These are phyloP conservation scores for Deladenus siricidicola DNA, from an alignment of 2,888 invertebrate genomes.

Conservation along the genomic window DNA sequence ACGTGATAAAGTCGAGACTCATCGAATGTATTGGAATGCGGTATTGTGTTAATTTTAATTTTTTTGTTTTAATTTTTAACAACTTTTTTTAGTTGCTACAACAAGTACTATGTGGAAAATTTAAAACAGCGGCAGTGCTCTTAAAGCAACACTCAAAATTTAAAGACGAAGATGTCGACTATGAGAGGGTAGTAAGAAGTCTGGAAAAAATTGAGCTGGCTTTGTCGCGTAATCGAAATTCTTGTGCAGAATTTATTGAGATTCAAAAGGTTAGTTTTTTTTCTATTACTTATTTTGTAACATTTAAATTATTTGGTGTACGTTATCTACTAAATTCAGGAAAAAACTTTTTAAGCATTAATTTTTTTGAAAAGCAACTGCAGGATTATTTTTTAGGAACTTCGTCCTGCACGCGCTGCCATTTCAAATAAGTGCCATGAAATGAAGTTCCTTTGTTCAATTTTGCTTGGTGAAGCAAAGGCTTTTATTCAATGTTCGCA, in stretches of 20 bases:
- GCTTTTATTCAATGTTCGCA: conserved; percentile 16
- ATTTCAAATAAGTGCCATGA: conserved; percentile 9
- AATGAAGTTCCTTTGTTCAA: conserved; percentile 9
- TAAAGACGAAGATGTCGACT: conserved; percentile 10
- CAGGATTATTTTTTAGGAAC: conserved; percentile 5
- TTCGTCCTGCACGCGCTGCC: conserved; percentile 1
- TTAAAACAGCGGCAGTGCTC: conserved; percentile 10
- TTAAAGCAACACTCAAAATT: conserved; percentile 15
- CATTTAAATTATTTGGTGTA: neutral
- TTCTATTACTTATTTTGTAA: neutral
- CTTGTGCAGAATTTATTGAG: conserved; percentile 11
- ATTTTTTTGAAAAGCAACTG: neutral
- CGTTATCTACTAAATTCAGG: neutral
- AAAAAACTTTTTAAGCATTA: neutral
- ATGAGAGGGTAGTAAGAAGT: conserved; percentile 7
- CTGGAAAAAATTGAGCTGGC: conserved; percentile 5
- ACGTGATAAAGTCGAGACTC: conserved; percentile 5
- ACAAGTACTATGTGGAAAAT: conserved; percentile 13
- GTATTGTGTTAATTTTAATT: too few species aligned
- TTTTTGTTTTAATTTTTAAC: too few species aligned
- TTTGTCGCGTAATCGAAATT: conserved; percentile 7
- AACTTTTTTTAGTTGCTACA: conserved; percentile 16
- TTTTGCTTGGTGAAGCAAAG: conserved; percentile 18
- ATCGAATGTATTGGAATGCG: conserved; percentile 14
- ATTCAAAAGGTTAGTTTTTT: conserved; percentile 4